Evolutionary conservation across 2,113 vertebrate species (phyloP), one percentile per base, ranked within the genome.

Genomic region (Romanogobio albipinnatus): DNA sequence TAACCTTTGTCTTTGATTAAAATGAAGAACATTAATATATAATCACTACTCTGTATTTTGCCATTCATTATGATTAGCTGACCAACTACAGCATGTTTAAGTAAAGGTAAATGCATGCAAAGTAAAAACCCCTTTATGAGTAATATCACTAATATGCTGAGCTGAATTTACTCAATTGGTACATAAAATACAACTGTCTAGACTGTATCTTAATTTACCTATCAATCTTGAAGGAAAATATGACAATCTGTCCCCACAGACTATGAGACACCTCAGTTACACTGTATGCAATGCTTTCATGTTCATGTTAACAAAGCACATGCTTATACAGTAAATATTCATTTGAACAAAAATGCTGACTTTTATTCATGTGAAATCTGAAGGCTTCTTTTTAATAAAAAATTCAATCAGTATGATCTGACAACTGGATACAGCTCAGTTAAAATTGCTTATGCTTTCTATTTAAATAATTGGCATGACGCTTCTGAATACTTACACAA

Each of bases 351-450:
- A 59, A 87, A 85, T 9, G 53, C 53, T 71, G 77, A 76, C 33
- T 82, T 85, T 47, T 85, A 43, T 82, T 76, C 61, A 76, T 78
- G 66, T 79, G 73, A 78, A 9, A 24, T 85, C 83, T 64, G 43
- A 76, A 77, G n/a, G 74, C 70, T 84, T 86, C 49, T 77, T 85
- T 79, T 82, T 82, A 87, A 87, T 77, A 85, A 84, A 26, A 87
- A 77, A 43, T 84, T 76, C 26, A 76, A 86, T 45, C 80, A 70
- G 80, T 68, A 47, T 47, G 47, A 73, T 6, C 33, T 64, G 81
- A 81, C 45, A 53, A 81, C 79, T 64, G 36, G 53, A 83, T 74
- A 85, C 86, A 87, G 78, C 86, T 74, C 70, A 77, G 79, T 51
- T 81, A 66, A 81, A 24, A 64, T 33, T 51, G n/a, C 1, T 39